Evolutionary conservation across 2,888 invertebrate species (phyloP), one percentile per base, ranked within the genome.

Genomic region (Pinctada fucata): DNA sequence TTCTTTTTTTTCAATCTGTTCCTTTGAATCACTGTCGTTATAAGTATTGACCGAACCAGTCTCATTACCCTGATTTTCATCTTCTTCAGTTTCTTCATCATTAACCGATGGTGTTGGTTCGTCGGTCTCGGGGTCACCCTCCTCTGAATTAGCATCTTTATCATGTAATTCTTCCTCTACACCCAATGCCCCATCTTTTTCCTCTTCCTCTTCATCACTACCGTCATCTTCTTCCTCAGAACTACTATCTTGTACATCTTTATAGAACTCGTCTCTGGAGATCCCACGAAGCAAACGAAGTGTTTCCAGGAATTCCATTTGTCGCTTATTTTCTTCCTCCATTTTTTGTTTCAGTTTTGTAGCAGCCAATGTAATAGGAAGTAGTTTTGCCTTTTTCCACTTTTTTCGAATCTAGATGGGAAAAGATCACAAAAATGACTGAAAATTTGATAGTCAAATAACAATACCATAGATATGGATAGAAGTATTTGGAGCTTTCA

Each of bases 301-400:
- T 4, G 79, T 79, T 58, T 79, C 79, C 31, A 79, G 50, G 16
- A 79, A 47, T 3, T 79, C 79, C 72, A 79, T 67, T 49, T 75
- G 75, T 50, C 65, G 65, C 67, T 75, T 63, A 3, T 31, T 66
- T 31, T 79, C 79, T 8, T 71, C 75, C 16, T 71, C 51, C 6
- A 75, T 58, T n/a, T 74, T 65, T 3, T 67, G 3, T 63, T 67
- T 70, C n/a, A 75, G 16, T 72, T 79, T 66, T 13, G 50, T 65
- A 16, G 50, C 49, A n/a, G 63, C 58, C 2, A 65, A 71, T 0
- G 52, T 16, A 2, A 74, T 52, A 8, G 74, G 74, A 16, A 74
- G 16, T 10, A 45, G 8, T 49, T 66, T 65, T 45, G 58, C 16
- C 66, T 65, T 65, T 51, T 51, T 74, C 74, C 74, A 74, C 16